Percentiles rank a stretch among this genome's conserved stretches.
These are phyloP conservation scores for Drosophila seguyi DNA, from an alignment of 1,140 invertebrate species.

Conservation along the genomic window DNA sequence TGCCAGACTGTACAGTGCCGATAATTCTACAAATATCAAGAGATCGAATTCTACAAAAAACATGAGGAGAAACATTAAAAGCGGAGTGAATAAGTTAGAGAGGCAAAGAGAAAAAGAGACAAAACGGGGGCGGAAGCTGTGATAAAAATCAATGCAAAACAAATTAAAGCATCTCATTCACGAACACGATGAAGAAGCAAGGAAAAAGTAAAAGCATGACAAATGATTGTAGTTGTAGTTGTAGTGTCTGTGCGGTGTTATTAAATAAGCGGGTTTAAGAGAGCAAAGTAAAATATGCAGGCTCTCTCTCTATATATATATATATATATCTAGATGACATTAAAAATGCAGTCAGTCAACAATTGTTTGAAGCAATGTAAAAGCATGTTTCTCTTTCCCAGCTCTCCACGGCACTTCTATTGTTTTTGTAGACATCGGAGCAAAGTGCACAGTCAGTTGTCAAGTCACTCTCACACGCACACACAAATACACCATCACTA, in stretches of 20 bases:
- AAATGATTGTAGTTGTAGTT: constrained; percentile 38
- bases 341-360: constrained; percentile 34
- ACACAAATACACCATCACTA: constrained; percentile 8
- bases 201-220: constrained; percentile 65
- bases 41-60: constrained; percentile 10
- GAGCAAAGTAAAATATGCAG: constrained; percentile 22
- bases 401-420: constrained; percentile 36
- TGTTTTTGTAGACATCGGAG: constrained; percentile 53
- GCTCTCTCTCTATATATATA: constrained; percentile 1
- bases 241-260: constrained; percentile 36
- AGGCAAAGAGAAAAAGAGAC: neutral
- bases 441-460: constrained; percentile 68
- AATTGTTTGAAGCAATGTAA: constrained; percentile 40
- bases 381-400: constrained; percentile 3
- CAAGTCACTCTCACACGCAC: constrained; percentile 45
- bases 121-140: constrained; percentile 36
- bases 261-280: constrained; percentile 56
- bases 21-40: constrained; percentile 22
- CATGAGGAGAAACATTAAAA: constrained; percentile 11
- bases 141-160: constrained; percentile 79
- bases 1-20: constrained; percentile 43
- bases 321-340: constrained; percentile 5
- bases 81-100: constrained; percentile 12
- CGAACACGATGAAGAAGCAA: constrained; percentile 12
- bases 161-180: constrained; percentile 48